Evolutionary conservation across 2,888 invertebrate genomes (phyloP).

Genomic region (Hirtodrosophila duncani): DNA sequence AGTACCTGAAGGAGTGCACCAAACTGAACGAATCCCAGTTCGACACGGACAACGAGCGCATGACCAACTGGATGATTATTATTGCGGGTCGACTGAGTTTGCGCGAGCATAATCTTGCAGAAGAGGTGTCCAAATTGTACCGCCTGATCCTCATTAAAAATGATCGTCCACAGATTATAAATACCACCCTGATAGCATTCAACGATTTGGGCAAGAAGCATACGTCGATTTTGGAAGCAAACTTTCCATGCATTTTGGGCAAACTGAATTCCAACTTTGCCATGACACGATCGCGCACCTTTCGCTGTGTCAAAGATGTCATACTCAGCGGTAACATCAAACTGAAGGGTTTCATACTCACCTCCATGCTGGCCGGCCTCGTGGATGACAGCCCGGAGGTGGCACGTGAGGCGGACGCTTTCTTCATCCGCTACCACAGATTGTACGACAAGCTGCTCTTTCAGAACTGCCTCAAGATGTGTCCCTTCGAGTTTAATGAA

Average conservation of each 20-base stretch:
- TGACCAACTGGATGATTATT: constrained; percentile 76
- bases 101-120: constrained; percentile 63
- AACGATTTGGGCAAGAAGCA: constrained; percentile 77
- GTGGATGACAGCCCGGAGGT: constrained; percentile 71
- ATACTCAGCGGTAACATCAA: constrained; percentile 76
- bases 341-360: constrained; percentile 71
- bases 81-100: constrained; percentile 73
- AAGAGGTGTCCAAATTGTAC: constrained; percentile 35
- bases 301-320: constrained; percentile 74
- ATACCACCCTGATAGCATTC: constrained; percentile 73
- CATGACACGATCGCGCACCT: constrained; percentile 74
- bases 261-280: constrained; percentile 73
- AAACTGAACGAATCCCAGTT: constrained; percentile 64
- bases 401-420: constrained; percentile 68
- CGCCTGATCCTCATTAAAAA: constrained; percentile 50
- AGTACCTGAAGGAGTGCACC: constrained; percentile 67
- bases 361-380: constrained; percentile 67
- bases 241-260: constrained; percentile 66
- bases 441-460: constrained; percentile 65
- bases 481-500: constrained; percentile 76
- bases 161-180: constrained; percentile 75
- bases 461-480: constrained; percentile 75
- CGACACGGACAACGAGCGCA: constrained; percentile 74
- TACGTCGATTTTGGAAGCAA: constrained; percentile 73
- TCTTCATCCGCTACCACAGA: constrained; percentile 69